Percentiles rank a stretch among this genome's conserved stretches.
Evolutionary conservation across 2,113 vertebrate genomes (phyloP).

Genomic region (Trichomycterus rosablanca): DNA sequence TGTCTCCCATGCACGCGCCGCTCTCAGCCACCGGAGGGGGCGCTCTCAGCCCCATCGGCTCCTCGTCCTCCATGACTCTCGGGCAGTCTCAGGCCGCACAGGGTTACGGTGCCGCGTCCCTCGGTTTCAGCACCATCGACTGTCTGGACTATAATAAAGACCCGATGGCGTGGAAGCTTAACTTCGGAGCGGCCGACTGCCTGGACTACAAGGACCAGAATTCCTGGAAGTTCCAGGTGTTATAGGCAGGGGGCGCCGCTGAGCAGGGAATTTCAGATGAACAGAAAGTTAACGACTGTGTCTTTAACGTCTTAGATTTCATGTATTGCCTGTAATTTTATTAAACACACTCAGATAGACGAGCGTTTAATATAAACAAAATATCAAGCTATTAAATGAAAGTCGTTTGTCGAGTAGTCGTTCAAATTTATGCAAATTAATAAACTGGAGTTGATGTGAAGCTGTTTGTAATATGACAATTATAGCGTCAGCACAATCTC

Average conservation of each 20-base stretch:
- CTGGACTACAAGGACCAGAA: constrained; percentile 88
- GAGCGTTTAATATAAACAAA: too few species aligned
- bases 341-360: too few species aligned
- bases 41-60: constrained; percentile 73
- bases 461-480: too few species aligned
- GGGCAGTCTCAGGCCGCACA: constrained; percentile 77
- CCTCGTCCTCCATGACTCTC: constrained; percentile 73
- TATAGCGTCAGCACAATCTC: too few species aligned
- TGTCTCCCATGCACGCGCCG: constrained; percentile 83
- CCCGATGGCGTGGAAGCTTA: constrained; percentile 79
- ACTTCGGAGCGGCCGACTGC: constrained; percentile 81
- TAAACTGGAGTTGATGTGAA: too few species aligned
- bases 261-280: constrained; percentile 35
- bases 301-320: constrained; percentile 2
- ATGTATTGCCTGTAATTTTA: too few species aligned
- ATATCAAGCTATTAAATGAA: too few species aligned
- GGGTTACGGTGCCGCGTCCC: constrained; percentile 71
- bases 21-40: constrained; percentile 73
- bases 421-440: too few species aligned
- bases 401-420: too few species aligned
- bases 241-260: constrained; percentile 59
- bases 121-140: constrained; percentile 77
- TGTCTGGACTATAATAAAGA: constrained; percentile 83
- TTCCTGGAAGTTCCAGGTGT: constrained; percentile 88
- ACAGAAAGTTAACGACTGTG: neutral